Evolutionary conservation across 2,888 invertebrate species (phyloP).

Genomic region (Drosophila koepferae): DNA sequence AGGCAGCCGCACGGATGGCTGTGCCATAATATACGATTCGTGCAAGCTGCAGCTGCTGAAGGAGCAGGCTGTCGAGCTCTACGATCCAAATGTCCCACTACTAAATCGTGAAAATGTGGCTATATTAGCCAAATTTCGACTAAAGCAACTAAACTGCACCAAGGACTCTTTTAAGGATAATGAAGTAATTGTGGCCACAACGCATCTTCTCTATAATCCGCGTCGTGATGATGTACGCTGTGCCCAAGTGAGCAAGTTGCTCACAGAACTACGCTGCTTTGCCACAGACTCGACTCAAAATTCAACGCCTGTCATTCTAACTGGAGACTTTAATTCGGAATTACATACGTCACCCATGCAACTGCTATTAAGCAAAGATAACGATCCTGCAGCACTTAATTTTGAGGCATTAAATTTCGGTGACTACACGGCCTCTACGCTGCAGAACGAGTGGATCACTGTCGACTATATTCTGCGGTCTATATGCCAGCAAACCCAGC

Average conservation of each 20-base stretch:
- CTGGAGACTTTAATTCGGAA: constrained; percentile 93
- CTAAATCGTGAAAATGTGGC: constrained; percentile 96
- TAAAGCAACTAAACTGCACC: constrained; percentile 82
- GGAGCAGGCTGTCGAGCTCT: constrained; percentile 90
- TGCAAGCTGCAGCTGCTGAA: constrained; percentile 89
- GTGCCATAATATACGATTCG: constrained; percentile 93
- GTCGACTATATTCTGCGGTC: constrained; percentile 96
- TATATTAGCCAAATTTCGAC: constrained; percentile 90
- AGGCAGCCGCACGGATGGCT: constrained; percentile 93
- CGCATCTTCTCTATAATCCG: constrained; percentile 97
- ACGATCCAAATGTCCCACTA: constrained; percentile 82
- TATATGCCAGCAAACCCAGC: constrained; percentile 82
- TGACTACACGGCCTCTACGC: constrained; percentile 87
- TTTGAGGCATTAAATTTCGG: constrained; percentile 61
- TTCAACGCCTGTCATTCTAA: constrained; percentile 91
- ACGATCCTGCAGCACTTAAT: constrained; percentile 19
- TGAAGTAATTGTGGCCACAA: constrained; percentile 93
- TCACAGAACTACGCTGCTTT: constrained; percentile 94
- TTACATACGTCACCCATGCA: constrained; percentile 82
- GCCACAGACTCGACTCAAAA: constrained; percentile 85
- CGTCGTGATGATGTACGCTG: constrained; percentile 94
- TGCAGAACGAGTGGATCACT: constrained; percentile 90
- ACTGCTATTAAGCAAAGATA: constrained; percentile 11
- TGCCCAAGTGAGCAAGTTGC: constrained; percentile 93
- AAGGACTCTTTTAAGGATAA: constrained; percentile 73